phyloP scores from a whole-genome alignment of 2,888 invertebrate genomes.

The Tachystola acroxantha region DNA sequence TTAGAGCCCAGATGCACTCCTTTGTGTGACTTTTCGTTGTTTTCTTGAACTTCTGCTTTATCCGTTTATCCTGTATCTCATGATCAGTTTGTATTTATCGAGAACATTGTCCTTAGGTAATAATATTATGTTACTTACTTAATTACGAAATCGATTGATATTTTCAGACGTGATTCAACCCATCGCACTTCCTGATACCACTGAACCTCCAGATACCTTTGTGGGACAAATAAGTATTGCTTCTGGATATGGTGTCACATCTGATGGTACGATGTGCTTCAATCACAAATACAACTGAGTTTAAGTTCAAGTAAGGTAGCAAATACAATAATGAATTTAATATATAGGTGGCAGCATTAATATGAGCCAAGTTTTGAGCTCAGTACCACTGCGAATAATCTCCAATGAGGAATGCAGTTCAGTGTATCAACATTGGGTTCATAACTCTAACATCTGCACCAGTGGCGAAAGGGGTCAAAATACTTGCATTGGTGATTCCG shows the following conservation, averaged over 20 bases:
- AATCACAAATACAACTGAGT: no score
- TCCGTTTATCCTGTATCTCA: no score
- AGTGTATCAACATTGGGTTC: conserved; percentile 33
- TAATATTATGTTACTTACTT: no score
- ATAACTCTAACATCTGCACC: conserved; percentile 40
- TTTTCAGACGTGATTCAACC: conserved; percentile 9
- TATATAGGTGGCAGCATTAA: conserved; percentile 22
- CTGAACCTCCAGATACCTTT: conserved; percentile 4
- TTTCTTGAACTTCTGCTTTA: no score
- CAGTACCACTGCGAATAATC: conserved; percentile 22
- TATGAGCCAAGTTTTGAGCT: conserved; percentile 16
- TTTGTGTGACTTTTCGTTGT: no score
- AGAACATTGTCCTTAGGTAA: no score
- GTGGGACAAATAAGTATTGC: conserved; percentile 27
- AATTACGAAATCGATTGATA: no score
- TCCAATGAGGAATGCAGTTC: conserved; percentile 33
- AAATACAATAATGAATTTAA: no score
- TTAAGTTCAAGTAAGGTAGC: no score
- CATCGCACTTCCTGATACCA: conserved; percentile 7
- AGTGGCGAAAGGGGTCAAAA: conserved; percentile 34
- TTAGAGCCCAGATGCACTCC: no score
- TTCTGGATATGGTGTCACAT: conserved; percentile 44
- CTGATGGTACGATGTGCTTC: conserved; percentile 19
- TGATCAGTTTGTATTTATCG: no score
- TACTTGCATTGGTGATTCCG: conserved; percentile 28